Base-by-base conservation (phyloP, 1,140 invertebrate genomes). In the Hesperophylax magnus region DNA sequence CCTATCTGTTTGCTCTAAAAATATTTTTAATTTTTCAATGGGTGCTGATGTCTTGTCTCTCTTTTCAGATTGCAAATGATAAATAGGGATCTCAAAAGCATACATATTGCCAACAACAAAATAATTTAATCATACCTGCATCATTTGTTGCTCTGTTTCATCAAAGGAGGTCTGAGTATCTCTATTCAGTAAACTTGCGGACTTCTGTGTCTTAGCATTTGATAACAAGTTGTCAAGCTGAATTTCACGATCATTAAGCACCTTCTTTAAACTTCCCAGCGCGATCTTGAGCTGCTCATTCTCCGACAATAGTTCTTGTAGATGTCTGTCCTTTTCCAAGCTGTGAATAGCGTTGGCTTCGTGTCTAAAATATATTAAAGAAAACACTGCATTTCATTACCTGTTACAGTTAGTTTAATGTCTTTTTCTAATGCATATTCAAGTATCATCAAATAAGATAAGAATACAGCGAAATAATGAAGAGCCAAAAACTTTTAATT, bases 181-280 rank as follows among this genome's bases (percentile, higher is more conserved):
- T 20, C 86, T 85, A 82, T 88, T 87, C 8, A 85, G 86, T 82
- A 88, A 86, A 76, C 84, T 85, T 7, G 87, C 87, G 27, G 87
- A 85, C 63, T 86, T 85, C 67, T 84, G 85, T 17, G 85, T 85
- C 82, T 88, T 86, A 58, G 85, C 81, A 54, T 88, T 86, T 11
- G 81, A 79, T 58, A 86, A 82, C 71, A 89, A 82, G 76, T 86
- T 86, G 54, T 69, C 39, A 3, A 69, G 39, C 11, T 69, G 65
- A 0, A 87, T 88, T 61, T 90, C 89, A 67, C 89, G 89, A 77
- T 90, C 89, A 6, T 79, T 77, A 1, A 90, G 85, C 14, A 88
- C 83, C 15, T 84, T 83, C 79, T 89, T 85, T 2, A 89, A 83
- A 75, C 86, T 85, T 39, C 84, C 79, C 8, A 89, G 79, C 24